Base-by-base conservation (phyloP, 1,140 invertebrate genomes). In the Bombus soroeensis region DNA sequence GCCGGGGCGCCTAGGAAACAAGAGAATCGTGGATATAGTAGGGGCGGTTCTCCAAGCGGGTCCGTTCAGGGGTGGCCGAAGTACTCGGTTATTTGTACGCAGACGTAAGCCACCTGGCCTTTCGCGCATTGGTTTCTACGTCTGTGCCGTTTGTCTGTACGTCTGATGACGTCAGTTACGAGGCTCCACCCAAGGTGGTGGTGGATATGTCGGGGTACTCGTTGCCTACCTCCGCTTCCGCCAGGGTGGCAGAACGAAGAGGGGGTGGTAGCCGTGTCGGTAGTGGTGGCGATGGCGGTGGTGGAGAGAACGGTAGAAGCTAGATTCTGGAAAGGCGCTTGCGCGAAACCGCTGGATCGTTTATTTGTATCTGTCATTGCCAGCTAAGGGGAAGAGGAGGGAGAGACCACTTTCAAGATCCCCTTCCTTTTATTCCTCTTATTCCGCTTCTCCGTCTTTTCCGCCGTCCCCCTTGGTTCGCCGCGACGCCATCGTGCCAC, bases 301-400 rank as follows among this genome's bases (percentile, higher is more conserved):
- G 41, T 32, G 62, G 71, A 66, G 87, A 79, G 64, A 57, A 64
- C 75, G 71, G 71, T 76, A 70, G 80, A 84, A 79, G 81, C 74
- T 82, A 83, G 82, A 85, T 87, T 73, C 74, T 86, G 87, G 81
- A 87, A 88, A 87, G 83, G 93, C 93, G 93, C 93, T 92, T 93
- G 93, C 93, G 91, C 91, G 75, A 87, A 88, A 90, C 91, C 83
- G 68, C 79, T 62, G 88, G 87, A 92, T 94, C 94, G 93, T 95
- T 94, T 94, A 95, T 95, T 95, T 95, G 94, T 94, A 95, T 94
- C 94, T 94, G 94, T 94, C 94, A 95, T 95, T 95, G 94, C 94
- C 90, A 93, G 90, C 91, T 91, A 89, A 88, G 88, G 90, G 89
- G 83, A 83, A 85, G 72, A 77, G 82, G 88, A 80, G 89, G 84